A percentile compares a stretch with the other conserved stretches of the same genome.
Evolutionary conservation across 2,888 invertebrate genomes (phyloP).

Genomic region (Drosophila colorata): DNA sequence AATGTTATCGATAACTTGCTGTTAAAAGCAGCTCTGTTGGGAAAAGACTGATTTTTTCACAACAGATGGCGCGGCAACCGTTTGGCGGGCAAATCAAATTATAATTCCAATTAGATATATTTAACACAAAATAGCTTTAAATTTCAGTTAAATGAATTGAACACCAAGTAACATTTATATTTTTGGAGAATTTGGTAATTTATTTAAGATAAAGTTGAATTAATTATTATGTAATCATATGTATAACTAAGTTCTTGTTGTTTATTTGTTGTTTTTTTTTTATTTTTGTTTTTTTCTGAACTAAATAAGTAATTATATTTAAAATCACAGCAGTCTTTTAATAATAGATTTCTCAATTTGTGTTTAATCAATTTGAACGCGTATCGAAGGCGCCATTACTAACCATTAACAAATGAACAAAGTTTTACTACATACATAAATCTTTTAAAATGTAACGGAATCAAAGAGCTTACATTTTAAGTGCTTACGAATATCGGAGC

Average conservation of each 20-base stretch:
- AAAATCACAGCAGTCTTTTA: slow-evolving; percentile 85
- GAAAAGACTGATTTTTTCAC: background rate
- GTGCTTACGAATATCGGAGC: slow-evolving; percentile 61
- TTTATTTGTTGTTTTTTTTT: slow-evolving; percentile 53
- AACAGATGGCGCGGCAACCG: slow-evolving; percentile 1
- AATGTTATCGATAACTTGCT: slow-evolving; percentile 21
- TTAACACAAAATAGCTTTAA: no score
- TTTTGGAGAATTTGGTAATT: slow-evolving; percentile 77
- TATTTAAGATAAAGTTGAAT: slow-evolving; percentile 80
- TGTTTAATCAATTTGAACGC: slow-evolving; percentile 55
- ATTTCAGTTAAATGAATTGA: background rate
- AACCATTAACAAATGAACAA: slow-evolving; percentile 63
- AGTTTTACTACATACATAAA: slow-evolving; percentile 56
- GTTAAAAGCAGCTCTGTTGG: background rate
- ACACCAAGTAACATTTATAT: slow-evolving; percentile 4
- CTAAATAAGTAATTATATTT: slow-evolving; percentile 79
- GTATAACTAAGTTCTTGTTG: slow-evolving; percentile 71
- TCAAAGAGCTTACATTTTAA: slow-evolving; percentile 63
- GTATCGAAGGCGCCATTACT: slow-evolving; percentile 43
- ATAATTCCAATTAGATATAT: background rate
- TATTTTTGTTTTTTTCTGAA: slow-evolving; percentile 51
- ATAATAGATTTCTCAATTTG: slow-evolving; percentile 79
- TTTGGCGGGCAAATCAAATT: background rate
- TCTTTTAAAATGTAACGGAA: slow-evolving; percentile 64
- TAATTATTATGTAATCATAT: slow-evolving; percentile 71